Percentiles rank a stretch among this genome's conserved stretches.
Evolutionary conservation across 2,888 invertebrate species (phyloP).

Genomic region (Plagodis pulveraria): DNA sequence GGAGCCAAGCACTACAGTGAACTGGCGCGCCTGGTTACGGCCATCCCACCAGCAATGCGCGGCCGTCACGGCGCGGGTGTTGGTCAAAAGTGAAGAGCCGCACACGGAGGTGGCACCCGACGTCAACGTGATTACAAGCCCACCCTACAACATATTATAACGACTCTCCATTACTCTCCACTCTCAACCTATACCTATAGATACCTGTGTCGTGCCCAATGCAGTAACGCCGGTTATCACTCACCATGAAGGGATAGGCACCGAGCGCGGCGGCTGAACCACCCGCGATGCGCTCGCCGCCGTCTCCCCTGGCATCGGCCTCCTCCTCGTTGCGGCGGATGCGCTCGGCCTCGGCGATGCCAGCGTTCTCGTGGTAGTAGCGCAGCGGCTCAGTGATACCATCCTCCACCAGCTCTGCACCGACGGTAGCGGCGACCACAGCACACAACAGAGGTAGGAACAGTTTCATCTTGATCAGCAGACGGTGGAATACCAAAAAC

Average conservation of each 20-base stretch:
- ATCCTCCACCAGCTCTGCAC: not conserved
- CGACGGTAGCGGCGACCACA: not conserved
- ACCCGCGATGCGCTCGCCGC: constrained; percentile 37
- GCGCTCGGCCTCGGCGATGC: constrained; percentile 41
- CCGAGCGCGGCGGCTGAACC: constrained; percentile 33
- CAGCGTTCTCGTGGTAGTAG: constrained; percentile 42
- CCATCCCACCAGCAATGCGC: constrained; percentile 57
- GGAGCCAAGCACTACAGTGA: constrained; percentile 52
- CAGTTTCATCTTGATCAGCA: not conserved
- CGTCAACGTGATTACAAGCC: constrained; percentile 46
- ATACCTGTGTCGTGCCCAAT: not conserved
- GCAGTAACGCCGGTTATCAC: not conserved
- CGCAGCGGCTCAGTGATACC: constrained; percentile 11
- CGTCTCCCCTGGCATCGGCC: constrained; percentile 1
- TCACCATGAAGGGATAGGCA: constrained; percentile 36
- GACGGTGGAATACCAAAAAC: constrained; percentile 1
- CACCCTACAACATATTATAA: constrained; percentile 21
- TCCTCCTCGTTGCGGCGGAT: constrained; percentile 35
- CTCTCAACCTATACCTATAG: no score
- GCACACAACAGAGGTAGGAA: no score
- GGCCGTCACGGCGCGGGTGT: constrained; percentile 46
- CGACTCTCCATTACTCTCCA: not conserved
- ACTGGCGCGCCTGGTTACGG: constrained; percentile 45
- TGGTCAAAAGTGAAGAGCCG: constrained; percentile 46
- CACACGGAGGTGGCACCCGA: constrained; percentile 45